Evolutionary conservation across 2,888 invertebrate species (phyloP), one percentile per base, ranked within the genome.

Genomic region (Suillia variegata): DNA sequence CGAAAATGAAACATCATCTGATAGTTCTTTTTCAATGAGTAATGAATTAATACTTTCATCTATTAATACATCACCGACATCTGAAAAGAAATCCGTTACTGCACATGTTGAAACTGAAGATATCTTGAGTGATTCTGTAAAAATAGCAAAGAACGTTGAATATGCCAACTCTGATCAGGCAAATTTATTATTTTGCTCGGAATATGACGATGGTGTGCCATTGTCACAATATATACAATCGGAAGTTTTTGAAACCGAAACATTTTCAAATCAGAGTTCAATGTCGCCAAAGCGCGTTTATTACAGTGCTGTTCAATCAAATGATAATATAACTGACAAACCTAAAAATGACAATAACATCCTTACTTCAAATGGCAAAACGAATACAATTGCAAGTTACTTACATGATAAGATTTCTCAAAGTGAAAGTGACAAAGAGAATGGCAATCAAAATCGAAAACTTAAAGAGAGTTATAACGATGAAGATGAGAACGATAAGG

Each of bases 401-500:
- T n/a, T n/a, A n/a, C n/a, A 26, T 26, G 26, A 26, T 10, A 45
- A 45, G 18, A 20, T 45, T 17, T 20, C 45, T 18, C 65, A 65
- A 47, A 64, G 65, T 53, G 75, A 73, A 49, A 68, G 70, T 34
- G 75, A 73, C 26, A 75, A 74, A 42, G 75, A 71, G 20, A 70
- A 69, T 54, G 59, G 57, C 58, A 26, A 58, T 58, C 58, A 51
- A 18, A 59, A 61, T 56, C 54, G 56, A 13, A 66, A 61, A 31
- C 59, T 63, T 52, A 56, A 62, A 26, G 59, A 64, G 52, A 17
- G 57, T 48, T 38, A 61, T 55, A 56, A 69, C 54, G 61, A 70
- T 20, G 70, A 69, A n/a, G 74, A 74, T 2, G 80, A 79, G 45
- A 78, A 75, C 2, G 80, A 79, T 47, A 78, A 75, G 50, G 78